phyloP scores from a whole-genome alignment of 1,140 invertebrate genomes.

The Polypedilum vanderplanki region DNA sequence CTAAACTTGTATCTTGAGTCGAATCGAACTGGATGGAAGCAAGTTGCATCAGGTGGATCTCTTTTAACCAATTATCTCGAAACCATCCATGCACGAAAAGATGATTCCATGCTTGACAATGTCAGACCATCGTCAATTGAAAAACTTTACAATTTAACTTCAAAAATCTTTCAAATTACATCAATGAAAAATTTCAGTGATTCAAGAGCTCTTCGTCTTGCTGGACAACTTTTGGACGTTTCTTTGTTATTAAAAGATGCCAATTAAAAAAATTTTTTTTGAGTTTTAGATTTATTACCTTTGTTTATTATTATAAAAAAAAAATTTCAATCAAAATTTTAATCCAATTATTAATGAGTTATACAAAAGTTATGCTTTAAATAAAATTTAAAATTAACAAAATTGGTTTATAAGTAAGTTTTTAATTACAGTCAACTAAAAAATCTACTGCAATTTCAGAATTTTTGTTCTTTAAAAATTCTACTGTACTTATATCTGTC shows the following conservation, averaged over 20 bases:
- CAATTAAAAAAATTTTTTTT: not conserved
- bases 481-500: too few relatives aligned
- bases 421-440: too few relatives aligned
- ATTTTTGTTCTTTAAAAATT: too few relatives aligned
- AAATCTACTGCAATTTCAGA: too few relatives aligned
- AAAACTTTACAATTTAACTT: not conserved
- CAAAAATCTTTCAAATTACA: not conserved
- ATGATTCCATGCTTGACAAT: not conserved
- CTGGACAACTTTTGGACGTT: not conserved
- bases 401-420: too few relatives aligned
- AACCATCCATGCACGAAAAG: conserved; percentile 42
- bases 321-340: too few relatives aligned
- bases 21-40: conserved; percentile 51
- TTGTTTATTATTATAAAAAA: too few relatives aligned
- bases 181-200: conserved; percentile 11
- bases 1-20: conserved; percentile 56
- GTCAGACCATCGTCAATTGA: not conserved
- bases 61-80: conserved; percentile 62
- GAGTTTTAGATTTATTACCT: too few relatives aligned
- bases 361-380: too few relatives aligned
- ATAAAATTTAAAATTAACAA: too few relatives aligned
- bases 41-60: conserved; percentile 61
- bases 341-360: too few relatives aligned
- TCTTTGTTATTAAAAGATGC: not conserved
- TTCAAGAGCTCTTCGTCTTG: conserved; percentile 1